phyloP scores from a whole-genome alignment of 2,797 vertebrate genomes.

The Anguilla anguilla region DNA sequence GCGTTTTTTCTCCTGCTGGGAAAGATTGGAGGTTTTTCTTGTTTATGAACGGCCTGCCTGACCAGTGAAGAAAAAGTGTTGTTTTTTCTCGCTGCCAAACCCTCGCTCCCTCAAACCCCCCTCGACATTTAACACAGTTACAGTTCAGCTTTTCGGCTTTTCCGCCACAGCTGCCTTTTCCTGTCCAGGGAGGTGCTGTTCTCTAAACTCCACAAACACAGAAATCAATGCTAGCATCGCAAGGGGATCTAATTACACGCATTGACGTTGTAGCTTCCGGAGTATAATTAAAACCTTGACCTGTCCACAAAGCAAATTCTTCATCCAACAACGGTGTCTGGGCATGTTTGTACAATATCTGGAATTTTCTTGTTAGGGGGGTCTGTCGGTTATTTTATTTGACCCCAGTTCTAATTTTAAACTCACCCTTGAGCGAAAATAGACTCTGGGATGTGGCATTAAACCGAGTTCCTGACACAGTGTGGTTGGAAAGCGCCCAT shows the following conservation, averaged over 20 bases:
- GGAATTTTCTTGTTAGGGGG: not conserved
- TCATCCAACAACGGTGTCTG: not conserved
- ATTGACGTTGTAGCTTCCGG: not conserved
- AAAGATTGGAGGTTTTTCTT: not conserved
- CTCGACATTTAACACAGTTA: not conserved
- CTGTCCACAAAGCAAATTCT: not conserved
- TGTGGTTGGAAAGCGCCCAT: not conserved
- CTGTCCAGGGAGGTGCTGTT: not conserved
- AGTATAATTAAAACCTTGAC: slow-evolving; percentile 2
- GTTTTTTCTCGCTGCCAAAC: not conserved
- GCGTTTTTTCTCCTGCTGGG: not conserved
- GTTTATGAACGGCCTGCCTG: not conserved
- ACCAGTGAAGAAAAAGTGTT: not conserved
- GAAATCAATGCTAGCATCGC: not conserved
- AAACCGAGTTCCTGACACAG: not conserved
- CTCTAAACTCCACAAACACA: not conserved
- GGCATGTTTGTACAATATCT: not conserved
- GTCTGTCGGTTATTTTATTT: not conserved
- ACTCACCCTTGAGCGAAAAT: not conserved
- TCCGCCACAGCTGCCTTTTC: not conserved
- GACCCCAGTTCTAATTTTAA: not conserved
- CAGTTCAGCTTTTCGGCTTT: not conserved
- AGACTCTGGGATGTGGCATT: not conserved
- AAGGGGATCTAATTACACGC: not conserved
- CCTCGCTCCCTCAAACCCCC: not conserved